Conservation (phyloP, 2,113 vertebrate species). For the Nipponia nippon region DNA sequence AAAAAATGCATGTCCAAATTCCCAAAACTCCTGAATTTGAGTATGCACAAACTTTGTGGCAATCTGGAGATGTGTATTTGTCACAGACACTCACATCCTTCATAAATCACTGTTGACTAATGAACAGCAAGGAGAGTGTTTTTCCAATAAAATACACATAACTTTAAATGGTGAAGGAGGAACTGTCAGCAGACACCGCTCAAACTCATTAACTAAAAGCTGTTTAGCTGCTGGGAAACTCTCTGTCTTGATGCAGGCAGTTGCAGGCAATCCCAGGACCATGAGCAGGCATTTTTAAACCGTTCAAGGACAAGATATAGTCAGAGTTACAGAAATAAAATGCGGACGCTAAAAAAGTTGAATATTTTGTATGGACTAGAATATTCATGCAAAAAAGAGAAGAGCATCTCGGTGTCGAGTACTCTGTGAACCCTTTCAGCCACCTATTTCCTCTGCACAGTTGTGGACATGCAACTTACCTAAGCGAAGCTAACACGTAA, state of each 20-base stretch:
- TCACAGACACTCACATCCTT: background rate
- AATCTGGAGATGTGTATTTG: background rate
- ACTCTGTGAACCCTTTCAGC: background rate
- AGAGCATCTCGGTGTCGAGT: accelerated
- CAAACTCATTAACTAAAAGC: background rate
- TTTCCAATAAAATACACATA: background rate
- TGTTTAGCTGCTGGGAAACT: background rate
- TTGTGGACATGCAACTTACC: background rate
- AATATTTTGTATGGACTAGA: background rate
- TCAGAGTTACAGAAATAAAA: background rate
- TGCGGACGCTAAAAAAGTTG: background rate
- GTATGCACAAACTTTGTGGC: background rate
- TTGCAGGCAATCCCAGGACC: background rate
- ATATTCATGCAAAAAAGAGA: background rate
- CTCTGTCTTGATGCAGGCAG: background rate
- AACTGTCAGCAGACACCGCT: background rate
- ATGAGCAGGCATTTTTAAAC: background rate
- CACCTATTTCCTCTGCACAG: accelerated
- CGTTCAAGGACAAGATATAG: background rate
- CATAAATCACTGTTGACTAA: background rate
- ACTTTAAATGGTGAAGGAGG: background rate
- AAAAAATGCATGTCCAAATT: accelerated
- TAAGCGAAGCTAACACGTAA: background rate
- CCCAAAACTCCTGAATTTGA: background rate
- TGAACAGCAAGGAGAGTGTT: background rate